Base-by-base conservation (phyloP, 2,113 vertebrate genomes). In the Oenanthe melanoleuca region DNA sequence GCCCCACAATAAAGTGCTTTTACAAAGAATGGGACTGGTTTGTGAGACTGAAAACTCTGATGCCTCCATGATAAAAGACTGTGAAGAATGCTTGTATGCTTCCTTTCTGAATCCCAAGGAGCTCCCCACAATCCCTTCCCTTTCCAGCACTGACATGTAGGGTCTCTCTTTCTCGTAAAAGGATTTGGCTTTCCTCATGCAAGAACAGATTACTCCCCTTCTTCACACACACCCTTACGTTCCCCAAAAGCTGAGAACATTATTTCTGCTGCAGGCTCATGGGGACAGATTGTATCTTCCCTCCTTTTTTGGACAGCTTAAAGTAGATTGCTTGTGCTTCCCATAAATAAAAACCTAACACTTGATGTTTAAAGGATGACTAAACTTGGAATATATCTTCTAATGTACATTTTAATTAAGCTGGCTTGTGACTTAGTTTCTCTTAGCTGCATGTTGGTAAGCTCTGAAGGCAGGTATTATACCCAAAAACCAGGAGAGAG, bases 201-300 rank as follows among this genome's bases (percentile, higher is more conserved):
- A 80, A 70, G 40, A 89, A 85, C 71, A 86, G 80, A 95, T 84
- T 87, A 94, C 67, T 59, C 50, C 24, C 60, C 59, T 85, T 69
- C 81, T 83, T 89, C 86, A 84, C 29, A 84, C 14, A 66, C 45
- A 40, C 49, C 52, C 83, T 91, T 93, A 92, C n/a, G 0, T 40
- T 87, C 42, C 67, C 71, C 74, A 73, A 57, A 96, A 94, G 47
- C 81, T 83, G 63, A 93, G 81, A 93, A 80, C 2, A 4, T 47
- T 92, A 83, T 89, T 94, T 93, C 79, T 96, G 71, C 44, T 78
- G 67, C 85, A 95, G 84, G 55, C 82, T 89, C 5, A 4, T 70
- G 56, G 14, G 40, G 79, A 93, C 89, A 96, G 89, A 96, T 88
- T 78, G 93, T 60, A 83, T 83, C 67, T 92, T 94, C 60, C 86